A percentile compares a stretch with the other conserved stretches of the same genome.
Evolutionary conservation across 2,797 vertebrate species (phyloP).

Genomic region (Amphiprion clarkii): DNA sequence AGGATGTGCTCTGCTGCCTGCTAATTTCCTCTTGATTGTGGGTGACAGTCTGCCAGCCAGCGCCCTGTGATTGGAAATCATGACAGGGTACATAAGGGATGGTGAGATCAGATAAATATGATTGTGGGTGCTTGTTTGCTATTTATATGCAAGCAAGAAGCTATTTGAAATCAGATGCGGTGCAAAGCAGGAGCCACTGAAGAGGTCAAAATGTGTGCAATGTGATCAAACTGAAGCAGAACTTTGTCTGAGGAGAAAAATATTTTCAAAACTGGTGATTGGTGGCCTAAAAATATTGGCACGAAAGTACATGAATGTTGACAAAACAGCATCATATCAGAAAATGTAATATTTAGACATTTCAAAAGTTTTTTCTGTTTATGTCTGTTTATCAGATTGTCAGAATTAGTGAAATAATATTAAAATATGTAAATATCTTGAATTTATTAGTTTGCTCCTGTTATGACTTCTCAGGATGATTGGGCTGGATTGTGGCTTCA

Average conservation of each 20-base stretch:
- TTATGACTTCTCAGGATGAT: too few species aligned
- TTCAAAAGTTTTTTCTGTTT: too few species aligned
- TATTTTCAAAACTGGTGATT: background rate
- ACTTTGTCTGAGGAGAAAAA: background rate
- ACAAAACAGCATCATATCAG: background rate
- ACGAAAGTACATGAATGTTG: background rate
- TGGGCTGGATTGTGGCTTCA: too few species aligned
- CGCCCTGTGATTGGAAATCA: slow-evolving; percentile 41
- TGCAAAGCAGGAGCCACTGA: slow-evolving; percentile 24
- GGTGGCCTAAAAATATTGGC: background rate
- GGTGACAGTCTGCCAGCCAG: slow-evolving; percentile 46
- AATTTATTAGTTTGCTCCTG: too few species aligned
- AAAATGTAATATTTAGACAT: too few species aligned
- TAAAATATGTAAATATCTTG: too few species aligned
- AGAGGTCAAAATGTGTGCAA: slow-evolving; percentile 14
- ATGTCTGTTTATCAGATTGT: too few species aligned
- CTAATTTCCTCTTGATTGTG: slow-evolving; percentile 64
- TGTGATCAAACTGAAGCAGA: slow-evolving; percentile 22
- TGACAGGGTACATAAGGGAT: slow-evolving; percentile 55
- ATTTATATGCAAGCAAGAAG: slow-evolving; percentile 45
- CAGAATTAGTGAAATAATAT: too few species aligned
- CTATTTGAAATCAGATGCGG: slow-evolving; percentile 47
- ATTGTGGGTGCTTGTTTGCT: slow-evolving; percentile 49
- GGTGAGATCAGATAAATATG: slow-evolving; percentile 62
- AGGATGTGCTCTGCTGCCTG: slow-evolving; percentile 52